Evolutionary conservation across 1,140 invertebrate species (phyloP).

Genomic region (Drosophila biarmipes): DNA sequence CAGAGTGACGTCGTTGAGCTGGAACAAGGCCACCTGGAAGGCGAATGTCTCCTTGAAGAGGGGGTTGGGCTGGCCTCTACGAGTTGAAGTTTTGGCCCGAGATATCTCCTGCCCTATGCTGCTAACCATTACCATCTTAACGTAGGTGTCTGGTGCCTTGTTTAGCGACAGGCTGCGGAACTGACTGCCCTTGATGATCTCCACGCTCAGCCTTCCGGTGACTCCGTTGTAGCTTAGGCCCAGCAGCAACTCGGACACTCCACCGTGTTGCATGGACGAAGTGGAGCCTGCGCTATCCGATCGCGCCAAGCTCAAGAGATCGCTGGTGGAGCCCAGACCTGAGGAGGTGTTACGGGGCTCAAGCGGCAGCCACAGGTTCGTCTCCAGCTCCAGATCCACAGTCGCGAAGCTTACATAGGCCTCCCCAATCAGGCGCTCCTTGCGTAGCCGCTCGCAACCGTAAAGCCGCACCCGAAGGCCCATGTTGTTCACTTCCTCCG

Average conservation of each 20-base stretch:
- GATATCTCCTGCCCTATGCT: constrained; percentile 97
- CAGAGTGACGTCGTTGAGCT: constrained; percentile 97
- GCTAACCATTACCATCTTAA: constrained; percentile 95
- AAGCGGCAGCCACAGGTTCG: constrained; percentile 94
- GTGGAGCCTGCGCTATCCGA: constrained; percentile 97
- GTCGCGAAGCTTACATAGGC: constrained; percentile 94
- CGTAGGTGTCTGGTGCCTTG: constrained; percentile 95
- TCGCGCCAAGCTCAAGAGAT: constrained; percentile 91
- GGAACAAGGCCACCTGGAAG: constrained; percentile 97
- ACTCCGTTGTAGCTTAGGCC: constrained; percentile 96
- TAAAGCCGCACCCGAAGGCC: constrained; percentile 96
- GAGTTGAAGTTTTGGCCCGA: constrained; percentile 94
- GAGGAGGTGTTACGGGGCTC: constrained; percentile 92
- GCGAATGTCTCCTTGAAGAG: constrained; percentile 98
- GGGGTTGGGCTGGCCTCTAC: constrained; percentile 96
- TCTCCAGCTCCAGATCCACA: constrained; percentile 94
- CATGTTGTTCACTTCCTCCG: constrained; percentile 96
- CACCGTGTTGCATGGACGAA: constrained; percentile 95
- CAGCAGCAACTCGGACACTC: constrained; percentile 94
- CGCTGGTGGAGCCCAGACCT: constrained; percentile 86
- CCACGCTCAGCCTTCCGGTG: constrained; percentile 95
- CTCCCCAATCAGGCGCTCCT: constrained; percentile 96
- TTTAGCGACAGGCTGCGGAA: constrained; percentile 91
- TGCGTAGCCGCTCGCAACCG: constrained; percentile 94
- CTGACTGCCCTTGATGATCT: constrained; percentile 96